phyloP scores from a whole-genome alignment of 2,797 vertebrate species.

The Falco naumanni region DNA sequence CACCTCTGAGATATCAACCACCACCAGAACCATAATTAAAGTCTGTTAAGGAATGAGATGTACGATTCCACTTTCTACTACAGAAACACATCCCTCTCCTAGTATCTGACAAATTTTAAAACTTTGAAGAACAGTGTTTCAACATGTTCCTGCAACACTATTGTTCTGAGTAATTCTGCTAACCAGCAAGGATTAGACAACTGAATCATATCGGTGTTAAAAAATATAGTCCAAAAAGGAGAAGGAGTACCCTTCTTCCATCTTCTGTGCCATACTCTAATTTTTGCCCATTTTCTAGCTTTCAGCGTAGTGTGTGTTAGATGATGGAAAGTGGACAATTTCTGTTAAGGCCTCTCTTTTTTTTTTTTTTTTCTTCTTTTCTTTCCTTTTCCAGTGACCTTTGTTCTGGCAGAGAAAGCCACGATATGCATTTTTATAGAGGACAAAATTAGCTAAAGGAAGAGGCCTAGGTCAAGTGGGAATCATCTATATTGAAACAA shows the following conservation, averaged over 20 bases:
- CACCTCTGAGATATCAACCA: neutral
- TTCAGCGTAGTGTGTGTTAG: neutral
- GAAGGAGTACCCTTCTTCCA: neutral
- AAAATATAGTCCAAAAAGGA: neutral
- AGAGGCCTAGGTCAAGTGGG: neutral
- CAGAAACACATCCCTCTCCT: neutral
- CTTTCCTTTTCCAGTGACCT: neutral
- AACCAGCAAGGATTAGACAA: neutral
- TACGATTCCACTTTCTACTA: neutral
- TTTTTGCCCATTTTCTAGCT: neutral
- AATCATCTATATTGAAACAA: neutral
- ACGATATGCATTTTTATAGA: neutral
- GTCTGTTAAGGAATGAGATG: neutral
- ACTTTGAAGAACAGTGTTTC: neutral
- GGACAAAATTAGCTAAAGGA: neutral
- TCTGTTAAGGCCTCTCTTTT: neutral
- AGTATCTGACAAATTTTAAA: neutral
- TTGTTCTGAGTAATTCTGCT: neutral
- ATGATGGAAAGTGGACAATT: neutral
- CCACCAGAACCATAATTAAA: neutral
- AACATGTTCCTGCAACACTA: neutral
- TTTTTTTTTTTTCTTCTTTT: neutral
- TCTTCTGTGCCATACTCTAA: conserved; percentile 34
- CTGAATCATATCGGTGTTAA: neutral
- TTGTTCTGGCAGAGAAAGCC: conserved; percentile 44